Evolutionary conservation across 2,888 invertebrate genomes (phyloP).

Genomic region (Tiphia femorata): DNA sequence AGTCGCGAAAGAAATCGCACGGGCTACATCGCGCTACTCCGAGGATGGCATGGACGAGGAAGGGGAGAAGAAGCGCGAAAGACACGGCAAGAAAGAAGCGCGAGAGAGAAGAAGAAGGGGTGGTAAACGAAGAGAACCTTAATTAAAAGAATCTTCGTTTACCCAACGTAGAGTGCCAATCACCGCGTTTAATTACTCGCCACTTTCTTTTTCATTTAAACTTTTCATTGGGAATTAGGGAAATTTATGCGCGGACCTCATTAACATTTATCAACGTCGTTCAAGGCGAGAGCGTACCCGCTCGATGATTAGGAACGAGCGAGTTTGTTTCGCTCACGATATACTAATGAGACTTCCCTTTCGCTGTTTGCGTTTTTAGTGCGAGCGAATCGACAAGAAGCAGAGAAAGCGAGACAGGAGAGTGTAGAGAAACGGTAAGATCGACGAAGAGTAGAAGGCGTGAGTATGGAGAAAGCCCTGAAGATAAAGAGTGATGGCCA

Average conservation of each 20-base stretch:
- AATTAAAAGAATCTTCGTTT: conserved; percentile 48
- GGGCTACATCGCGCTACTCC: no score
- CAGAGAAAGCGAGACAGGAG: no score
- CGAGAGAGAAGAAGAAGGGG: conserved; percentile 20
- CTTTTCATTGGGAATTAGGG: conserved; percentile 50
- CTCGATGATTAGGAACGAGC: conserved; percentile 28
- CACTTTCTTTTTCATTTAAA: conserved; percentile 54
- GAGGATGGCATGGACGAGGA: conserved; percentile 1
- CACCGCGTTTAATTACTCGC: conserved; percentile 53
- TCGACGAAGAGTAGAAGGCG: no score
- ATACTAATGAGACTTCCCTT: conserved; percentile 28
- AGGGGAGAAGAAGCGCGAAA: neutral
- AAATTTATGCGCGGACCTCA: conserved; percentile 46
- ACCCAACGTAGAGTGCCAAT: conserved; percentile 39
- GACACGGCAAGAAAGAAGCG: neutral
- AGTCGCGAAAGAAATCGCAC: no score
- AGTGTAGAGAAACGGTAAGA: no score
- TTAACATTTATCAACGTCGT: conserved; percentile 55
- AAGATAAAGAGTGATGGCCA: no score
- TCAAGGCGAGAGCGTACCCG: conserved; percentile 13
- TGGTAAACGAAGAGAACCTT: conserved; percentile 28
- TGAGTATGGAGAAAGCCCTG: no score
- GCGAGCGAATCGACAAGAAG: no score
- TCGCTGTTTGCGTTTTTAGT: conserved; percentile 10
- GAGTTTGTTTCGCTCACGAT: conserved; percentile 32